Evolutionary conservation across 2,888 invertebrate species (phyloP).

Genomic region (Lasioglossum zephyrum): DNA sequence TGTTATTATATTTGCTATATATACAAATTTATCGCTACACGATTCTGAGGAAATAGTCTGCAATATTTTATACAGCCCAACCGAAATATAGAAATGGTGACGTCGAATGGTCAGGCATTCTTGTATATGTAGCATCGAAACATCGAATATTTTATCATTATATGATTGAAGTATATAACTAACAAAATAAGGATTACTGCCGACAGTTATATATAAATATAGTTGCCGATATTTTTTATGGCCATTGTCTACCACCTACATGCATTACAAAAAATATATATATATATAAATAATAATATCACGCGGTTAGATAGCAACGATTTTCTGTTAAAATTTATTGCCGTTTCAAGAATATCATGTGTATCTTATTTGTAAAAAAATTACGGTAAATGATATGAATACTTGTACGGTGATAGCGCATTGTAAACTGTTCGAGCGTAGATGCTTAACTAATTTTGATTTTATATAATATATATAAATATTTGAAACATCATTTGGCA

Average conservation of each 20-base stretch:
- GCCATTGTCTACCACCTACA: not conserved
- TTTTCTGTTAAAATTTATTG: not conserved
- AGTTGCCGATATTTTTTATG: conserved; percentile 25
- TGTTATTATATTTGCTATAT: conserved; percentile 11
- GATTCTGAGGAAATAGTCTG: conserved; percentile 8
- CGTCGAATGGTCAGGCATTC: conserved; percentile 22
- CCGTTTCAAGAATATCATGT: not conserved
- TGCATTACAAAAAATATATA: not conserved
- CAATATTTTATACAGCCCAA: conserved; percentile 12
- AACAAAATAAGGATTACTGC: conserved; percentile 20
- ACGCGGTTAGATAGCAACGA: not conserved
- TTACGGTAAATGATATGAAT: not conserved
- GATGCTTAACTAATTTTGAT: conserved; percentile 1
- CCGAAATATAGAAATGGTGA: conserved; percentile 17
- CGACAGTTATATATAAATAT: not conserved
- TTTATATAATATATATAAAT: not conserved
- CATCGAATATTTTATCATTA: conserved; percentile 26
- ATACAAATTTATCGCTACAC: not conserved
- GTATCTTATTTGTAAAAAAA: not conserved
- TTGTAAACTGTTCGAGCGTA: conserved; percentile 11
- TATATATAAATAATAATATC: not conserved
- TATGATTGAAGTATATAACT: conserved; percentile 27
- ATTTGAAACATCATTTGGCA: not conserved
- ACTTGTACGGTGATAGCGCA: not conserved
- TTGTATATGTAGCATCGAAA: not conserved